These are phyloP conservation scores for Toxotes chatareus DNA, from an alignment of 2,113 vertebrate genomes.

Conservation along the genomic window DNA sequence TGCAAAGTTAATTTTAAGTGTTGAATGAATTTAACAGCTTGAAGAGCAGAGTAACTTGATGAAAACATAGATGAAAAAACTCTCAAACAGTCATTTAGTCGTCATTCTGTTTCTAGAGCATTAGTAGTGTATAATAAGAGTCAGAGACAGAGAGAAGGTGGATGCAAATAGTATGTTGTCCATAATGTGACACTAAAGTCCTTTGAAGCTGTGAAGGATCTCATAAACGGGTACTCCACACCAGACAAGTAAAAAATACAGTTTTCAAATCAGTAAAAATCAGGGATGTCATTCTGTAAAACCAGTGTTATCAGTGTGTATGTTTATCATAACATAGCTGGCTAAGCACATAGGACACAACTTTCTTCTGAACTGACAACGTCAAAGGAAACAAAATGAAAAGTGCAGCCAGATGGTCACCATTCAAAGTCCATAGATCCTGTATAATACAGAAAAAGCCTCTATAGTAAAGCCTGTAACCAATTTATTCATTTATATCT, in stretches of 20 bases:
- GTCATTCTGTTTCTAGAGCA: background rate
- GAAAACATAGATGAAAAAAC: background rate
- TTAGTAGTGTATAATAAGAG: background rate
- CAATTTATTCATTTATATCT: constrained; percentile 42
- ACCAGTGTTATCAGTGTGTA: background rate
- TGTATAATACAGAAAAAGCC: constrained; percentile 26
- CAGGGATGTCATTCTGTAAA: background rate
- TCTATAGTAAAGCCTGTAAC: constrained; percentile 30
- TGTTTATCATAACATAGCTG: background rate
- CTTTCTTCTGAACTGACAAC: background rate
- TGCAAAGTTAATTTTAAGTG: constrained; percentile 42
- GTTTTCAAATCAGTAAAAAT: background rate
- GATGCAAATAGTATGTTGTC: background rate
- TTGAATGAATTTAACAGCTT: constrained; percentile 26
- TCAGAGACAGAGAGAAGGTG: background rate
- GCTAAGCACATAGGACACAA: background rate
- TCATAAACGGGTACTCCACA: background rate
- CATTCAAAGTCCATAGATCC: constrained; percentile 11
- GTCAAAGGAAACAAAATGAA: background rate
- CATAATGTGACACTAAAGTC: background rate
- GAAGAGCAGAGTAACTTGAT: constrained; percentile 21
- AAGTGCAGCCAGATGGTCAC: constrained; percentile 5
- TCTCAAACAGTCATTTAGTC: no score
- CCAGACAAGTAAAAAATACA: background rate
- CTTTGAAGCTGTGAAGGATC: background rate